These are phyloP conservation scores for Equus quagga DNA, from an alignment of 2,113 vertebrate genomes.

Conservation along the genomic window DNA sequence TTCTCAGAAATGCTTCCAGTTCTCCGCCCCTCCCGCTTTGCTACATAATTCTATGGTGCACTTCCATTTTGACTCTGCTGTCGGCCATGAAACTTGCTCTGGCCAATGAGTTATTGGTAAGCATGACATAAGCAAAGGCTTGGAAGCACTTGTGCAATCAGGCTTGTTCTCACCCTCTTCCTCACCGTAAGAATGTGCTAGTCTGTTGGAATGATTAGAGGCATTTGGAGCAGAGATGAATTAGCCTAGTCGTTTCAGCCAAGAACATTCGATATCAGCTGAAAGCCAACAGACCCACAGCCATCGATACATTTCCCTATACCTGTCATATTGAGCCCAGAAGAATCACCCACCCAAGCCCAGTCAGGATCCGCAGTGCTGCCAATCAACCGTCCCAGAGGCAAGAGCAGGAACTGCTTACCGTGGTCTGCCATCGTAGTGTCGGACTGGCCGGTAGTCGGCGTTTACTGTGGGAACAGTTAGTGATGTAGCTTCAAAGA, in stretches of 20 bases:
- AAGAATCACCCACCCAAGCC: not conserved
- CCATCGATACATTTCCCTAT: not conserved
- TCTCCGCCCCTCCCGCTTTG: not conserved
- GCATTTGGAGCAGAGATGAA: not conserved
- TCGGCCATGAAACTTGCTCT: not conserved
- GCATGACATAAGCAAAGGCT: not conserved
- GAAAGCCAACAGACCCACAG: not conserved
- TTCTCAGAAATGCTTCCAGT: not conserved
- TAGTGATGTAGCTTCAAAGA: not conserved
- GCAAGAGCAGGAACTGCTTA: not conserved
- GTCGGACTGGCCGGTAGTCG: not conserved
- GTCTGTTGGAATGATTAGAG: not conserved
- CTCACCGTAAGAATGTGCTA: not conserved
- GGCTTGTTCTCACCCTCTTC: not conserved
- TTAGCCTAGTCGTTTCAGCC: not conserved
- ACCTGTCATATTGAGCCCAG: not conserved
- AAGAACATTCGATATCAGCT: not conserved
- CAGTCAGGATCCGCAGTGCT: not conserved
- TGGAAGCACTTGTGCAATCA: not conserved
- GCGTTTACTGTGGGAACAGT: not conserved
- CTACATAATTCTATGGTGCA: not conserved
- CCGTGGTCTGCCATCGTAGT: not conserved
- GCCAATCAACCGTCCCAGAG: not conserved
- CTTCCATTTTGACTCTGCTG: not conserved
- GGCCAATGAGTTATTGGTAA: not conserved